phyloP scores from a whole-genome alignment of 2,888 invertebrate genomes.

The Agrotis exclamationis region DNA sequence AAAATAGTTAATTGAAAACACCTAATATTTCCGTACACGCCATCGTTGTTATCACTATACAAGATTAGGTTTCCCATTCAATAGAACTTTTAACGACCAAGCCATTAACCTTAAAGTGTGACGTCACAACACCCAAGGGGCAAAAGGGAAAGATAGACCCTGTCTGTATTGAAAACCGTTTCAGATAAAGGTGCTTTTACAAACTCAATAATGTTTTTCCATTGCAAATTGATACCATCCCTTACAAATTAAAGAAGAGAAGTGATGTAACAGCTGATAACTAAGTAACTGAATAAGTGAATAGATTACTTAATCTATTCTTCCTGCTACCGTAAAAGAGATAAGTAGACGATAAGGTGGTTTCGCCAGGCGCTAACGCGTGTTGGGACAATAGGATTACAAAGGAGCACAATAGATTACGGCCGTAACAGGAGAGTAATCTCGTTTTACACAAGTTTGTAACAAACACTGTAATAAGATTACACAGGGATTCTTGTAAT shows the following conservation, averaged over 20 bases:
- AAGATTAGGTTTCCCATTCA: slow-evolving; percentile 27
- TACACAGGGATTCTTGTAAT: slow-evolving; percentile 73
- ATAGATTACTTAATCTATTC: slow-evolving; percentile 67
- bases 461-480: slow-evolving; percentile 83
- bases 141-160: slow-evolving; percentile 18
- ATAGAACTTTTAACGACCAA: slow-evolving; percentile 4
- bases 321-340: slow-evolving; percentile 65
- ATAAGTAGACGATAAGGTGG: slow-evolving; percentile 75
- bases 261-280: slow-evolving; percentile 60
- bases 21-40: no score
- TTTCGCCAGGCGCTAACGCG: slow-evolving; percentile 74
- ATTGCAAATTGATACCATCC: slow-evolving; percentile 66
- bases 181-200: slow-evolving; percentile 47
- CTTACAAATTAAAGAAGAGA: slow-evolving; percentile 59
- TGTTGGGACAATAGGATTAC: slow-evolving; percentile 84
- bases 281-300: slow-evolving; percentile 58
- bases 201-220: slow-evolving; percentile 43
- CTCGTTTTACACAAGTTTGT: slow-evolving; percentile 80
- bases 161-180: slow-evolving; percentile 23
- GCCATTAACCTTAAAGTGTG: slow-evolving; percentile 28
- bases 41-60: slow-evolving; percentile 28
- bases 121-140: slow-evolving; percentile 19
- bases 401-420: slow-evolving; percentile 79
- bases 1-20: no score
- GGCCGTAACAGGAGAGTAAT: slow-evolving; percentile 76